Evolutionary conservation across 2,113 vertebrate species (phyloP), one percentile per base, ranked within the genome.

Genomic region (Centropus bengalensis): DNA sequence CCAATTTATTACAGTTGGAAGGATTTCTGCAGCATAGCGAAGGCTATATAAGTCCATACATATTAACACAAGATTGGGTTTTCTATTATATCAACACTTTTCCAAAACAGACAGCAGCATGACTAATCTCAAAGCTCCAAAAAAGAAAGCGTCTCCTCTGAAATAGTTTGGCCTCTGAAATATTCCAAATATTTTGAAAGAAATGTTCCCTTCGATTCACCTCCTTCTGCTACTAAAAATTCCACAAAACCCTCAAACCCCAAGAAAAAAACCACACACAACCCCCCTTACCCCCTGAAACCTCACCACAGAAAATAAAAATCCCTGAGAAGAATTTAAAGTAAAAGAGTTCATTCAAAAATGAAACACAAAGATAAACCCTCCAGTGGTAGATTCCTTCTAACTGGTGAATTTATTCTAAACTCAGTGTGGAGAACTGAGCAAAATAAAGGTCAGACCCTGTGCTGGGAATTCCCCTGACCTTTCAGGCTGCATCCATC

Each of bases 391-490:
- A 78, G 69, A 89, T 80, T 93, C 83, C 81, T 93, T 90, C 89
- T 92, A 97, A 89, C 86, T 0, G 4, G 66, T 91, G 92, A 96
- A 96, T 96, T 95, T 96, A 97, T 97, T 97, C 96, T 86, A 95
- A 96, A 96, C 67, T 95, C 91, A 74, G 63, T 67, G 83, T 6
- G 11, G 80, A 93, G 89, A 87, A 94, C 83, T 91, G 86, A 97
- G 91, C 94, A 95, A 94, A 97, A 94, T 96, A 97, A 97, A 97
- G 97, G 97, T 97, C 96, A 97, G 94, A 90, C 73, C 91, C 94
- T 95, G 93, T 97, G 97, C 94, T 97, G 96, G 97, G 97, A 97
- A 96, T 97, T 97, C 94, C 96, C 96, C 44, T 97, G 96, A 97
- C 97, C 96, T 97, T 97, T 94, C 92, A 74, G 91, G 90, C 91